A percentile compares a stretch with the other conserved stretches of the same genome.
Evolutionary conservation across 2,888 invertebrate genomes (phyloP).

Genomic region (Clanis bilineata): DNA sequence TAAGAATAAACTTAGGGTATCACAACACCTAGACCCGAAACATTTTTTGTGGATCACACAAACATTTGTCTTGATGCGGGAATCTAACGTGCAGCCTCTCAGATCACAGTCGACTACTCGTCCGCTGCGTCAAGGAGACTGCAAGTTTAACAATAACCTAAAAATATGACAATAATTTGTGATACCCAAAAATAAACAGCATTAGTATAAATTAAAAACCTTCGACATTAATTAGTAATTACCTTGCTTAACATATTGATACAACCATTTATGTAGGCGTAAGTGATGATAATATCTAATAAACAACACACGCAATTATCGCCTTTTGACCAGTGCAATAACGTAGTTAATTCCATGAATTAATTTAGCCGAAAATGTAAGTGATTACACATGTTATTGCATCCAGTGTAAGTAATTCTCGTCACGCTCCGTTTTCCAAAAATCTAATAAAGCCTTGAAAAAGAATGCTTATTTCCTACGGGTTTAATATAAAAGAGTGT

Average conservation of each 20-base stretch:
- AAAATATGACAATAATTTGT: too few species aligned
- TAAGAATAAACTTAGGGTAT: too few species aligned
- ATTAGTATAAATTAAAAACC: neutral
- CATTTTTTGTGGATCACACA: too few species aligned
- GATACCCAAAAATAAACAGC: neutral
- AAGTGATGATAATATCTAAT: conserved; percentile 29
- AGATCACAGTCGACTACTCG: too few species aligned
- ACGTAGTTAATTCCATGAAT: conserved; percentile 23
- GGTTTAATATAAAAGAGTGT: conserved; percentile 58
- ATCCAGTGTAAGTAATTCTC: conserved; percentile 49
- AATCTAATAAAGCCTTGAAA: conserved; percentile 58
- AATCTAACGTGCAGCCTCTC: too few species aligned
- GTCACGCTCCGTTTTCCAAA: conserved; percentile 64
- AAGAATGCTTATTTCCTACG: conserved; percentile 51
- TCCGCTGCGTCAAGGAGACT: too few species aligned
- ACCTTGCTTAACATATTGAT: conserved; percentile 27
- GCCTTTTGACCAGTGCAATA: conserved; percentile 15
- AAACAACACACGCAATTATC: conserved; percentile 17
- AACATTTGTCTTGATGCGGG: too few species aligned
- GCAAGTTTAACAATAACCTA: too few species aligned
- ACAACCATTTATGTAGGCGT: conserved; percentile 33
- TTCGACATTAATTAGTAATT: conserved; percentile 21
- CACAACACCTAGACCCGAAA: too few species aligned
- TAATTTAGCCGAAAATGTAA: conserved; percentile 25
- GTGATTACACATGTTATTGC: conserved; percentile 36